phyloP scores from a whole-genome alignment of 2,888 invertebrate species.

The Morinoia aosen region DNA sequence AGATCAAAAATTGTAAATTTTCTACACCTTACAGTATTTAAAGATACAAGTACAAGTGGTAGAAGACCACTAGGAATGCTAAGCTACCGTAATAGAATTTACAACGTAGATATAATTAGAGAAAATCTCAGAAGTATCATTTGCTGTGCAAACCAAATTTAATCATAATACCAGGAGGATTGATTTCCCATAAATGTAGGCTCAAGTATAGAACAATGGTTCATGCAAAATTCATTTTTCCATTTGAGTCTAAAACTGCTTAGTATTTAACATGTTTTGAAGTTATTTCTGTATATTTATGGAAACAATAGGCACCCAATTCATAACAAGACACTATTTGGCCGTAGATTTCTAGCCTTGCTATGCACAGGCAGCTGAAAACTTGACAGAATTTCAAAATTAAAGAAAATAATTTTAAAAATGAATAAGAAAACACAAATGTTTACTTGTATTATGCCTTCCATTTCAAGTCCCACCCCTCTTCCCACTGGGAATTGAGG shows the following conservation, averaged over 20 bases:
- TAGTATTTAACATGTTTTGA: not conserved
- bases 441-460: no score
- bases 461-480: no score
- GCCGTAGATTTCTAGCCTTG: no score
- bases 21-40: not conserved
- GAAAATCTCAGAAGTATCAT: not conserved
- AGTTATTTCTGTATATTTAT: not conserved
- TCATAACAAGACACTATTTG: no score
- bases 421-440: no score
- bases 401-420: no score
- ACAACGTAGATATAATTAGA: not conserved
- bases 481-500: no score
- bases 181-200: not conserved
- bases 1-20: not conserved
- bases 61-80: not conserved
- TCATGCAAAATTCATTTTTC: not conserved
- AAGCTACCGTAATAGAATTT: not conserved
- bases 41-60: not conserved
- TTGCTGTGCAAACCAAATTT: no score
- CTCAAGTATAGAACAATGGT: not conserved
- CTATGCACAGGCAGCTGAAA: no score
- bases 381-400: no score
- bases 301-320: not conserved
- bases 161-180: not conserved
- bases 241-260: not conserved